Evolutionary conservation across 2,113 vertebrate genomes (phyloP), one percentile per base, ranked within the genome.

Genomic region (Cebus imitator): DNA sequence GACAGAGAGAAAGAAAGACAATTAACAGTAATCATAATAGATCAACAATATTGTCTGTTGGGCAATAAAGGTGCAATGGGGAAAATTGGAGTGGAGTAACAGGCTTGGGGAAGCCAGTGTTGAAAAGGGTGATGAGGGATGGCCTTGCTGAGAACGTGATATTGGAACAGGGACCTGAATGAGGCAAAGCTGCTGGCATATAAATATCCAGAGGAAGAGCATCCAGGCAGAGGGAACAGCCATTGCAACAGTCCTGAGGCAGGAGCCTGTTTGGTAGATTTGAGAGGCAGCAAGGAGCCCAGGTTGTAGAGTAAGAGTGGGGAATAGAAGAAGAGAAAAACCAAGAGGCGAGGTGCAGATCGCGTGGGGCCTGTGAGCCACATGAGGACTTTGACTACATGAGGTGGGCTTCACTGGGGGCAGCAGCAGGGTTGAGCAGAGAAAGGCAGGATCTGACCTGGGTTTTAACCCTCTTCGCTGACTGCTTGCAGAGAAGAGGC

Each of bases 341-440:
- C 17, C 4, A 27, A 73, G 43, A 20, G 45, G n/a, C n/a, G 17
- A 66, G 4, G 40, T 25, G 27, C 6, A 45, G 55, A 32, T n/a
- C 7, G 52, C 2, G 25, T 3, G 45, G 73, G 43, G 21, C 12
- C 75, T 35, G 45, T 11, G 32, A 21, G 23, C 23, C 23, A 25
- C 0, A 0, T 6, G 10, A 87, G 18, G 75, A 66, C 75, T 14
- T 78, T 64, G n/a, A 61, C 66, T 73, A 43, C 8, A 0, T n/a
- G 64, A 61, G 43, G 61, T 0, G 5, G 45, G 66, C 45, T 11
- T 43, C 55, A 1, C 43, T 55, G 30, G 14, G 80, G 37, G 6
- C 0, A 1, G 30, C 30, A 30, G 43, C 17, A 17, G 58, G 8
- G 18, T 11, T 18, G 57, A 66, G n/a, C 45, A 68, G 58, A 96